Evolutionary conservation across 2,888 invertebrate genomes (phyloP).

Genomic region (Ennomos quercinarius): DNA sequence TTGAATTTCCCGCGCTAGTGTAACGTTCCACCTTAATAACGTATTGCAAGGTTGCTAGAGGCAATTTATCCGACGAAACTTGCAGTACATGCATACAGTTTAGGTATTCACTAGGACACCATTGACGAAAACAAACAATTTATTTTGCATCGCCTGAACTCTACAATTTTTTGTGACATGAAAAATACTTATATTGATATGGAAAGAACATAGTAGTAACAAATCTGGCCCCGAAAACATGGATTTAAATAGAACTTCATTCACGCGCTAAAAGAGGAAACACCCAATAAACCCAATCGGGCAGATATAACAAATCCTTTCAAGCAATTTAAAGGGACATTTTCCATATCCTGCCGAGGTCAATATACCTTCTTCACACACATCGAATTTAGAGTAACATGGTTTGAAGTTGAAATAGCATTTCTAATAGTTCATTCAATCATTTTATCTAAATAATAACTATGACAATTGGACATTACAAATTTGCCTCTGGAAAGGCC

Average conservation of each 20-base stretch:
- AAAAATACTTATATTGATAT: no score
- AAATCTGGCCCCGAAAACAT: conserved; percentile 2
- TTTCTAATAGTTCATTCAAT: conserved; percentile 81
- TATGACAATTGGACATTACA: conserved; percentile 81
- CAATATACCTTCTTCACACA: conserved; percentile 68
- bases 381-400: conserved; percentile 70
- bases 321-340: conserved; percentile 74
- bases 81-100: no score
- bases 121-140: no score
- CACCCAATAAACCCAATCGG: conserved; percentile 61
- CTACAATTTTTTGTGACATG: no score
- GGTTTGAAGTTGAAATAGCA: conserved; percentile 75
- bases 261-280: conserved; percentile 53
- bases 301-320: conserved; percentile 69
- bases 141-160: no score
- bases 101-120: no score
- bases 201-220: neutral
- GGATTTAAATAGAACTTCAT: conserved; percentile 11
- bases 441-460: conserved; percentile 74
- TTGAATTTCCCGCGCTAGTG: no score
- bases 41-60: no score
- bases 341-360: conserved; percentile 80
- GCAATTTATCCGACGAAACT: no score
- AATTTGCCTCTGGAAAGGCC: conserved; percentile 72
- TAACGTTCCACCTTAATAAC: no score